Percentiles rank a stretch among this genome's conserved stretches.
Conservation (phyloP, 1,140 invertebrate genomes). For the Drosophila busckii region DNA sequence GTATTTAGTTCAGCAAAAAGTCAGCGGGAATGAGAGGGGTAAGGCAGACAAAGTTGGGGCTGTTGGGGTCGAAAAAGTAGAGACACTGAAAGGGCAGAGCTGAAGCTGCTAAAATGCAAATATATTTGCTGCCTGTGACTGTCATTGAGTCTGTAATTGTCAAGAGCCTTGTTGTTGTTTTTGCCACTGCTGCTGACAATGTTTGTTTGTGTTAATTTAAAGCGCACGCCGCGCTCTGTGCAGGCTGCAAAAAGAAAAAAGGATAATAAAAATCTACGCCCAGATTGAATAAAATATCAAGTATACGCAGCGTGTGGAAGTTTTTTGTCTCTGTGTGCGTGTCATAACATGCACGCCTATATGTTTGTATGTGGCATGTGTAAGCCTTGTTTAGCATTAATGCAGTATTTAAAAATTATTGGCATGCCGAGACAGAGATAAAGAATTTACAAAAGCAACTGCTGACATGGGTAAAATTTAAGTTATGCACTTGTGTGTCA, state of each 20-base stretch:
- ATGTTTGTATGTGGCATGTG: conserved; percentile 9
- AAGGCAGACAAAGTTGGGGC: no score
- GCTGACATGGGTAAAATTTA: conserved; percentile 29
- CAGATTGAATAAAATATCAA: conserved; percentile 73
- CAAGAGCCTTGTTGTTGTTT: conserved; percentile 57
- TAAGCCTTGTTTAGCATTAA: conserved; percentile 39
- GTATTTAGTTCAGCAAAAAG: conserved; percentile 22
- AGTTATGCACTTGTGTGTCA: no score
- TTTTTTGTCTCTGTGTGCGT: conserved; percentile 15
- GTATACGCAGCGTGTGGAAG: conserved; percentile 40
- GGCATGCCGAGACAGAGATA: conserved; percentile 29
- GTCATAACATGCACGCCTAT: conserved; percentile 25
- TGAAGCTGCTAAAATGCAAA: conserved; percentile 60
- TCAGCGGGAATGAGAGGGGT: background rate
- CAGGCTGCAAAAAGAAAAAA: conserved; percentile 35
- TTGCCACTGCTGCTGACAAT: conserved; percentile 48
- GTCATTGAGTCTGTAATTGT: conserved; percentile 73
- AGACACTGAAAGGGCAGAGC: conserved; percentile 8
- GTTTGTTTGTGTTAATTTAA: conserved; percentile 72
- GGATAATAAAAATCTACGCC: conserved; percentile 57
- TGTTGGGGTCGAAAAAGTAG: background rate
- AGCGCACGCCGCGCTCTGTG: conserved; percentile 47
- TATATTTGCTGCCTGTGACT: conserved; percentile 70
- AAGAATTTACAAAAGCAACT: conserved; percentile 23
- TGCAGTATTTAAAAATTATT: conserved; percentile 58